Conservation (phyloP, 2,113 vertebrate species). For the Trichomycterus rosablanca region DNA sequence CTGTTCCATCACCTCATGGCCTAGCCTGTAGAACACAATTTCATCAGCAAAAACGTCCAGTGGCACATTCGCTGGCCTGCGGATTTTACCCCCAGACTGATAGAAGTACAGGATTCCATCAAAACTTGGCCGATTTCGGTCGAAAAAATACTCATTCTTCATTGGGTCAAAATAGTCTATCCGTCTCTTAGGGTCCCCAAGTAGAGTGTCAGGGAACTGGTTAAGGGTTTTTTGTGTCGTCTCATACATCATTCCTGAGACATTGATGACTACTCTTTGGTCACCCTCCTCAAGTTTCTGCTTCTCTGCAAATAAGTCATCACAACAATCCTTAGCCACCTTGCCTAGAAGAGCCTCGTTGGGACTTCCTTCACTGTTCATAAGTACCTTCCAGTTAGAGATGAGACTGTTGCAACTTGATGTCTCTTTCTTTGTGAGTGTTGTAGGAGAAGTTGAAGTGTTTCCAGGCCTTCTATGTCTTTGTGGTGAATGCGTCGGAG, state of each 20-base stretch:
- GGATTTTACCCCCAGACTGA: constrained; percentile 89
- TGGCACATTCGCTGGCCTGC: constrained; percentile 89
- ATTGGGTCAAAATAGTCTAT: constrained; percentile 91
- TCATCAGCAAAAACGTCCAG: constrained; percentile 90
- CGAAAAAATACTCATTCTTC: constrained; percentile 96
- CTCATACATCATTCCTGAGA: constrained; percentile 90
- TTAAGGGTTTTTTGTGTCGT: constrained; percentile 85
- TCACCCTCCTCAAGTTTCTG: constrained; percentile 74
- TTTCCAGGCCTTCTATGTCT: constrained; percentile 50
- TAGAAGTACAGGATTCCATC: constrained; percentile 97
- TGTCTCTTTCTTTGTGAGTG: constrained; percentile 65
- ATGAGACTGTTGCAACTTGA: constrained; percentile 78
- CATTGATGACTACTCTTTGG: constrained; percentile 89
- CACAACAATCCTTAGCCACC: constrained; percentile 70
- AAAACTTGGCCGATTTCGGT: constrained; percentile 93
- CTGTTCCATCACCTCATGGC: constrained; percentile 89
- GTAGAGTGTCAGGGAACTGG: constrained; percentile 87
- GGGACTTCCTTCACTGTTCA: constrained; percentile 74
- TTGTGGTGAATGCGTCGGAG: constrained; percentile 55
- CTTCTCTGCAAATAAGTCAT: constrained; percentile 74
- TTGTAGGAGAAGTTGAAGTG: constrained; percentile 53
- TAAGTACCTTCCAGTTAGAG: constrained; percentile 78
- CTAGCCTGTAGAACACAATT: constrained; percentile 91
- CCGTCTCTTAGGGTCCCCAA: constrained; percentile 85
- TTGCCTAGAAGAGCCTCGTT: constrained; percentile 82